Base-by-base conservation (phyloP, 37 sponge, comb jelly and placozoan species). In the Axinella damicornis region DNA sequence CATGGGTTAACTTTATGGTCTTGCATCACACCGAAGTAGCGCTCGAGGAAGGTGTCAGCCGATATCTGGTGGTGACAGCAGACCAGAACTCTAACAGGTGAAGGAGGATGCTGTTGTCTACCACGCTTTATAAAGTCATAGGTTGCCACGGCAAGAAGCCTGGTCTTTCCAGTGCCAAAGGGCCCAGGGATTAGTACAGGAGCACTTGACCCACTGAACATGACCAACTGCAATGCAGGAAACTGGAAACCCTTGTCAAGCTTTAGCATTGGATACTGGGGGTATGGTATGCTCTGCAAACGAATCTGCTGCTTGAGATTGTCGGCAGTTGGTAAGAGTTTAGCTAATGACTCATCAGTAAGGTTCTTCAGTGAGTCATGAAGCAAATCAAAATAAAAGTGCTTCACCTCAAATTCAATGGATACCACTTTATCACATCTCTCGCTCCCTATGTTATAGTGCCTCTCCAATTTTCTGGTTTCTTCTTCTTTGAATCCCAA, bases 81-180 rank as follows among this genome's bases (percentile, higher is more conserved):
- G 16, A 93, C 69, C n/a, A 93, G 65, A 0, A 93, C 81, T 15
- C 58, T 36, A 33, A 25, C 71, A 34, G 27, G 24, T n/a, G 31
- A 20, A 15, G 46, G 18, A 36, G 28, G 11, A 41, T 37, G 2
- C 0, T 9, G 4, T 71, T 28, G 72, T 71, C 39, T 46, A 4
- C 46, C 46, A 46, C 9, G 9, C 46, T 46, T 9, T 46, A 41
- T 35, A 22, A 76, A 35, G 35, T 65, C 53, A 40, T 85, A 82
- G 36, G 89, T 83, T 52, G 93, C 93, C 28, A 80, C 31, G 33
- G 93, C 89, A 53, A 93, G 73, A 5, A 93, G 5, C 1, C 85
- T 70, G 15, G 88, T 87, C 53, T 87, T 87, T 71, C 93, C 90
- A 25, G 93, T 93, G 22, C 93, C 93, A 93, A 93, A 93, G 37